Evolutionary conservation across 2,888 invertebrate genomes (phyloP).

Genomic region (Aspidiotus rigidus): DNA sequence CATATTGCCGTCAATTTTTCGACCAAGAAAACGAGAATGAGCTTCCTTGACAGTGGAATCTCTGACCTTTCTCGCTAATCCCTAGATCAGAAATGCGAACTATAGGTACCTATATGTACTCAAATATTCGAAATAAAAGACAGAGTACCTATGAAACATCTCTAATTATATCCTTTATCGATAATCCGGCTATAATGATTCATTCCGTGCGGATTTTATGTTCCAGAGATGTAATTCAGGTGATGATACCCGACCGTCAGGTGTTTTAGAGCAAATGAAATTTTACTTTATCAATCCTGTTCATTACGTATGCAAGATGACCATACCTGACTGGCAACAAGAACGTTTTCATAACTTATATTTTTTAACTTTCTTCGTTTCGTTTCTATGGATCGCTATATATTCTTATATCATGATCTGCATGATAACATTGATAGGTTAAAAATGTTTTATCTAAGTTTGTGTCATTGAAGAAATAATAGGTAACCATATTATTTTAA

Average conservation of each 20-base stretch:
- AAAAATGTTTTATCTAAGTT: background rate
- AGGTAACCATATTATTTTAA: background rate
- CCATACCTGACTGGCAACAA: constrained; percentile 84
- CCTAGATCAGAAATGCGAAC: too few relatives aligned
- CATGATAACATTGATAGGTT: constrained; percentile 94
- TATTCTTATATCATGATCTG: constrained; percentile 97
- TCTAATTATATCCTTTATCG: background rate
- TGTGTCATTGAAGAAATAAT: background rate
- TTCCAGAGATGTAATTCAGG: background rate
- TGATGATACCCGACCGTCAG: background rate
- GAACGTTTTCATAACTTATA: constrained; percentile 75
- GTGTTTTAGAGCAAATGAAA: constrained; percentile 19
- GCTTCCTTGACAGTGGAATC: background rate
- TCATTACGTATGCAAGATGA: constrained; percentile 71
- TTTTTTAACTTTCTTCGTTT: constrained; percentile 80
- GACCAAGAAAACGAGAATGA: background rate
- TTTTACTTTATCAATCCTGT: constrained; percentile 49
- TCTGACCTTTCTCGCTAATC: background rate
- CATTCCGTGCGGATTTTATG: background rate
- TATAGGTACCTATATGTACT: too few relatives aligned
- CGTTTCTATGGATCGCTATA: constrained; percentile 89
- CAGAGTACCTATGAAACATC: too few relatives aligned
- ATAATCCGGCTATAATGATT: background rate
- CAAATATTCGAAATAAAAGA: too few relatives aligned
- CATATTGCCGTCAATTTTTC: too few relatives aligned